Base-by-base conservation (phyloP, 2,113 vertebrate genomes). In the Poecilia latipinna region DNA sequence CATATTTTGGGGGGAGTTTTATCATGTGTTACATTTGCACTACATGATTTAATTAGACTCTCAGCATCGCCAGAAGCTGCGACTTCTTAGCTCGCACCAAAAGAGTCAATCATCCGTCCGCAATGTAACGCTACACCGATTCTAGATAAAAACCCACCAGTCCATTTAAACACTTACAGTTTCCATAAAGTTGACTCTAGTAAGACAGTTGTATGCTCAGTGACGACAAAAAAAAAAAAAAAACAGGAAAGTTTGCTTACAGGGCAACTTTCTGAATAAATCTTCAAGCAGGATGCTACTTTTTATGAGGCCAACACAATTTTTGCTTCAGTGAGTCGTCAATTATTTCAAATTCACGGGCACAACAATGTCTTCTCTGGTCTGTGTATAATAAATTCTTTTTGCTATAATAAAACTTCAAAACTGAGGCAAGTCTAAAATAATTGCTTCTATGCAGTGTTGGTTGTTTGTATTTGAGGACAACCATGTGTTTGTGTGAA, bases 101-200 rank as follows among this genome's bases (percentile, higher is more conserved):
- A 68, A 42, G 32, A 44, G 60, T 75, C 66, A 75, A 48, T 61
- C 35, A 65, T 61, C 68, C 29, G 19, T 13, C 39, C 26, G 22
- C 73, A 54, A 61, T 32, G 63, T 61, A 70, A 42, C 26, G 17
- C 54, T 66, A 35, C 63, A 4, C 51, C 48, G n/a, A 67, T 48
- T 19, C 39, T 60, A 7, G 15, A 33, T 35, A 28, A n/a, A 70
- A 65, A 61, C 17, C 63, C 54, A n/a, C 39, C 37, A 4, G 68
- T 65, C 37, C 32, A 4, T 37, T 57, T 57, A 3, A 37, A 48
- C 8, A 62, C 19, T 19, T 15, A 66, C 32, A 48, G 12, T 48
- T 72, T 15, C 68, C 65, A 80, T 70, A 75, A 74, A 70, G 66
- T 70, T 70, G 65, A 75, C 62, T 70, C 62, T 32, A 57, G 57